These are phyloP conservation scores for Drosophila mettleri DNA, from an alignment of 2,888 invertebrate species.

Conservation along the genomic window DNA sequence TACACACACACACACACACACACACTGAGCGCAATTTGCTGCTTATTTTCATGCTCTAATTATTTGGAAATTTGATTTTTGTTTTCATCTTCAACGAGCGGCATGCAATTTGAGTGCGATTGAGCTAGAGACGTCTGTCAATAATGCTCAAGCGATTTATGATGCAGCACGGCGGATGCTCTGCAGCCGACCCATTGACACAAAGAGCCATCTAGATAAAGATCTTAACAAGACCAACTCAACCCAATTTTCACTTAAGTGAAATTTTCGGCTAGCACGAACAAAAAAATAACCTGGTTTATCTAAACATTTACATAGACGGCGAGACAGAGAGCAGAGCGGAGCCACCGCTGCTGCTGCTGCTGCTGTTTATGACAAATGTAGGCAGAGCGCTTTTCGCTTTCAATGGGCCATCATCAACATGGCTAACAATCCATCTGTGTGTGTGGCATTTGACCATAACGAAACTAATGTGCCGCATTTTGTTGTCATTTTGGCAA, in stretches of 20 bases:
- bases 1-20: slow-evolving; percentile 28
- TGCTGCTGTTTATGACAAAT: slow-evolving; percentile 17
- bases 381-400: slow-evolving; percentile 52
- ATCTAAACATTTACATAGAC: slow-evolving; percentile 66
- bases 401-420: slow-evolving; percentile 55
- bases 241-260: slow-evolving; percentile 75
- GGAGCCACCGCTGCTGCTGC: not conserved
- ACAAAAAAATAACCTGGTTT: slow-evolving; percentile 67
- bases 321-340: not conserved
- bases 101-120: slow-evolving; percentile 47
- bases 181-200: slow-evolving; percentile 47
- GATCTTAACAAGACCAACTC: slow-evolving; percentile 30
- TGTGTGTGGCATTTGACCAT: slow-evolving; percentile 66
- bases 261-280: slow-evolving; percentile 60
- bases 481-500: slow-evolving; percentile 58
- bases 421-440: slow-evolving; percentile 36
- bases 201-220: slow-evolving; percentile 46
- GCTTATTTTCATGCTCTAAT: slow-evolving; percentile 79
- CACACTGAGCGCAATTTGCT: slow-evolving; percentile 55
- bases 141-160: slow-evolving; percentile 25
- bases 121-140: slow-evolving; percentile 13
- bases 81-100: slow-evolving; percentile 45
- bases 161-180: slow-evolving; percentile 3
- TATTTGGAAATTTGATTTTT: slow-evolving; percentile 73
- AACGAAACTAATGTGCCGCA: slow-evolving; percentile 70